Evolutionary conservation across 2,888 invertebrate species (phyloP).

Genomic region (Xestia c-nigrum): DNA sequence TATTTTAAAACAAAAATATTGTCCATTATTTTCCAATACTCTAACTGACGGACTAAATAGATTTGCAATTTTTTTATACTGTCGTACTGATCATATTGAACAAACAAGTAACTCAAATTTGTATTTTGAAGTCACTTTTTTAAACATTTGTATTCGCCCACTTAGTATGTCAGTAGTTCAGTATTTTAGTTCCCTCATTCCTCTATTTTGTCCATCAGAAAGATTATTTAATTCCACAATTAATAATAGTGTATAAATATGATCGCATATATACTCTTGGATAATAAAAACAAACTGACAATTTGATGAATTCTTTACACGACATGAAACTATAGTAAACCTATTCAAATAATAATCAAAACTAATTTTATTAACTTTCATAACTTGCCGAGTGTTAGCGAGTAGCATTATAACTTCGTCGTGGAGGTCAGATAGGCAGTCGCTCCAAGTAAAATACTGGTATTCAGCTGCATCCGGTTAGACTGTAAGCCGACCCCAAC

Average conservation of each 20-base stretch:
- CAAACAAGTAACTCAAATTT: too few species aligned
- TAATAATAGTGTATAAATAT: background rate
- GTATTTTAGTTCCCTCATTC: too few species aligned
- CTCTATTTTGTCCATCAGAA: background rate
- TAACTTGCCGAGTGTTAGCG: constrained; percentile 24
- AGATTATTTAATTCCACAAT: background rate
- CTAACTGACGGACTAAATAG: too few species aligned
- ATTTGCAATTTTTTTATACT: too few species aligned
- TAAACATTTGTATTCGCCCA: too few species aligned
- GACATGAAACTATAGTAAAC: constrained; percentile 27
- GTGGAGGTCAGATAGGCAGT: background rate
- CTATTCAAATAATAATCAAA: constrained; percentile 40
- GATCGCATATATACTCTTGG: background rate
- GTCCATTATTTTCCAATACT: too few species aligned
- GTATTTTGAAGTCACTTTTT: too few species aligned
- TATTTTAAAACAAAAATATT: too few species aligned
- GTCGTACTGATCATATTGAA: too few species aligned
- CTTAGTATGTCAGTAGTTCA: background rate
- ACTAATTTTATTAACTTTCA: constrained; percentile 37
- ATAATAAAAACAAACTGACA: constrained; percentile 22
- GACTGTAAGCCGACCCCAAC: background rate
- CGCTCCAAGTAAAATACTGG: background rate
- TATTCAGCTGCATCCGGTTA: background rate
- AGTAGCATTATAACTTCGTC: background rate
- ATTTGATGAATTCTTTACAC: constrained; percentile 43